Evolutionary conservation across 2,113 vertebrate genomes (phyloP).

Genomic region (Holacanthus passer): DNA sequence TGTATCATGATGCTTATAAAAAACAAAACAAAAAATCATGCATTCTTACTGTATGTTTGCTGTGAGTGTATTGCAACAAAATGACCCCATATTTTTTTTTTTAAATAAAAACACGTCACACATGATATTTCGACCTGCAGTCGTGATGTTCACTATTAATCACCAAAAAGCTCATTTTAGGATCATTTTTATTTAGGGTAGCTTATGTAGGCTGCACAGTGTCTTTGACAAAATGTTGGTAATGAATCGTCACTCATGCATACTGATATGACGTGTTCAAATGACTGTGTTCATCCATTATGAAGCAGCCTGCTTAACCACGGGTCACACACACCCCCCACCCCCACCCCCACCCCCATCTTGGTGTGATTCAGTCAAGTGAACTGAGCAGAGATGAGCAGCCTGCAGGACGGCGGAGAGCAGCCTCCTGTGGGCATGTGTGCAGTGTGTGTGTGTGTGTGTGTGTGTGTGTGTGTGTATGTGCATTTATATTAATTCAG

Average conservation of each 20-base stretch:
- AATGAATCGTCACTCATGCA: constrained; percentile 54
- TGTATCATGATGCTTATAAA: too few relatives aligned
- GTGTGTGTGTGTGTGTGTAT: neutral
- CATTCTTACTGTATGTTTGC: neutral
- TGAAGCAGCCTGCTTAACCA: constrained; percentile 71
- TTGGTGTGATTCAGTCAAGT: constrained; percentile 63
- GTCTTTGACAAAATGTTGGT: constrained; percentile 10
- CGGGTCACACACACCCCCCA: constrained; percentile 34
- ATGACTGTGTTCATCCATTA: constrained; percentile 65
- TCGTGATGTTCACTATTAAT: neutral
- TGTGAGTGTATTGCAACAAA: neutral
- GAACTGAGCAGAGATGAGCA: constrained; percentile 67
- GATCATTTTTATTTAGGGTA: neutral
- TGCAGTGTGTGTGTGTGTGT: neutral
- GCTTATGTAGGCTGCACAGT: neutral
- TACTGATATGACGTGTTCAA: constrained; percentile 48
- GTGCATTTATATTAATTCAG: constrained; percentile 14
- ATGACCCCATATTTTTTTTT: neutral
- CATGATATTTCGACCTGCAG: neutral
- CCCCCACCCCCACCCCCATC: too few relatives aligned
- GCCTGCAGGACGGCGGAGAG: constrained; percentile 47
- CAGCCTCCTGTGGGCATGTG: constrained; percentile 45
- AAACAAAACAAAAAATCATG: neutral
- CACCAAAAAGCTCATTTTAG: constrained; percentile 1
- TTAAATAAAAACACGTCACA: neutral